Conservation (phyloP, 2,113 vertebrate genomes). For the Elgaria multicarinata region DNA sequence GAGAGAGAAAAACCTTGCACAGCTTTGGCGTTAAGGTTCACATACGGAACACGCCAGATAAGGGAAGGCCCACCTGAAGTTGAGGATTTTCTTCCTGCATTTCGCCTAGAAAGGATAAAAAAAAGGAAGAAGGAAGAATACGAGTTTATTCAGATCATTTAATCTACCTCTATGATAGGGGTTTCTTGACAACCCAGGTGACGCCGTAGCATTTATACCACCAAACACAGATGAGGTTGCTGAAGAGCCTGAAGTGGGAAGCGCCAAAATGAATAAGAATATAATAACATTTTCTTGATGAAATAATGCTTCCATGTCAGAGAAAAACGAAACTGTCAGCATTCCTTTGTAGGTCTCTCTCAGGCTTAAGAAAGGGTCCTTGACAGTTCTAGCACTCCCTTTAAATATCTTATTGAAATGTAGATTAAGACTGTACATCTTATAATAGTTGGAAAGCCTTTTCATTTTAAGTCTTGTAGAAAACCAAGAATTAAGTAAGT, state of each 20-base stretch:
- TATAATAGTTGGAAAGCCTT: constrained; percentile 71
- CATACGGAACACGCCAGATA: background rate
- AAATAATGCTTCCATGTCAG: constrained; percentile 69
- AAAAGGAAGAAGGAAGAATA: background rate
- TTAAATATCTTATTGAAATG: constrained; percentile 79
- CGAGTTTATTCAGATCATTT: constrained; percentile 16
- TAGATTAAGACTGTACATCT: constrained; percentile 72
- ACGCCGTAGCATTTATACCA: background rate
- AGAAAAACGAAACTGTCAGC: constrained; percentile 67
- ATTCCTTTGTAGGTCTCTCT: constrained; percentile 67
- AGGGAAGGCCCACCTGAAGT: rapidly evolving
- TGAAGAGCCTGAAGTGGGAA: constrained; percentile 41
- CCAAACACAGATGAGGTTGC: constrained; percentile 22
- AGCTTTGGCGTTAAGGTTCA: background rate
- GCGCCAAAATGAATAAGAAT: constrained; percentile 31
- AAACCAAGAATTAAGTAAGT: constrained; percentile 70
- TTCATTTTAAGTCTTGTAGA: constrained; percentile 72
- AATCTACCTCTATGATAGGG: constrained; percentile 3
- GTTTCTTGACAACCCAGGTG: constrained; percentile 36
- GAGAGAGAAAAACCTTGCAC: background rate
- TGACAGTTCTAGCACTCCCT: constrained; percentile 72
- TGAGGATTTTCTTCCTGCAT: background rate
- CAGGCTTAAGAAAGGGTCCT: constrained; percentile 71
- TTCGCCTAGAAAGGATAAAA: constrained; percentile 22
- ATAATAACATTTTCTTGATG: constrained; percentile 70